Percentiles rank a stretch among this genome's conserved stretches.
phyloP scores from a whole-genome alignment of 1,140 invertebrate species.

The Calephelis nemesis region DNA sequence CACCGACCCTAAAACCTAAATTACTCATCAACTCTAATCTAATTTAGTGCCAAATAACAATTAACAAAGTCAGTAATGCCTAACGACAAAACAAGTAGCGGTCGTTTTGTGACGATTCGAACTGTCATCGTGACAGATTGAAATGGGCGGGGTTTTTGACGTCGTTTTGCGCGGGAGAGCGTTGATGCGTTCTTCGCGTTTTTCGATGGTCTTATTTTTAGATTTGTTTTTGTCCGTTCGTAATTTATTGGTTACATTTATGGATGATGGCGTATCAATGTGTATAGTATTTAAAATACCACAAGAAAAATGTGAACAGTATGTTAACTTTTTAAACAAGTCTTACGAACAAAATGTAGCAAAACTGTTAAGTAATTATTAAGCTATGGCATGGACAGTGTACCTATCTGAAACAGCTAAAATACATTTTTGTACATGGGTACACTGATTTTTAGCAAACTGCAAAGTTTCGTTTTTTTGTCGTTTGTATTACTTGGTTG shows the following conservation, averaged over 20 bases:
- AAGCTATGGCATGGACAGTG: no score
- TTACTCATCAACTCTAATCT: slow-evolving; percentile 47
- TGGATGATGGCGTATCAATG: not conserved
- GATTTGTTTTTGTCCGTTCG: slow-evolving; percentile 14
- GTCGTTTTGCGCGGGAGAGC: slow-evolving; percentile 50
- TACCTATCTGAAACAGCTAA: no score
- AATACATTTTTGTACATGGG: no score
- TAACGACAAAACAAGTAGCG: slow-evolving; percentile 42
- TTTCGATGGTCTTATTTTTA: slow-evolving; percentile 28
- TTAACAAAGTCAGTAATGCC: slow-evolving; percentile 65
- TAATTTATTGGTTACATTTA: slow-evolving; percentile 9
- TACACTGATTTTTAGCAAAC: no score
- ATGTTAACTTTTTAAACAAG: no score
- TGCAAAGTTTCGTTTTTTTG: no score
- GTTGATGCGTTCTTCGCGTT: slow-evolving; percentile 35
- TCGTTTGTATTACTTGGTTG: no score
- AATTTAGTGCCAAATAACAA: slow-evolving; percentile 67
- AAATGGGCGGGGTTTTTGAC: slow-evolving; percentile 55
- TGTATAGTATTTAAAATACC: no score
- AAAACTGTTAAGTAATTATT: no score
- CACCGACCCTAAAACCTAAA: slow-evolving; percentile 41
- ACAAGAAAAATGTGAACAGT: no score
- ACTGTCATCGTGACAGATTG: slow-evolving; percentile 63
- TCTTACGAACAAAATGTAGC: no score
- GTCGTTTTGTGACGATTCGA: slow-evolving; percentile 37